Evolutionary conservation across 2,888 invertebrate species (phyloP), one percentile per base, ranked within the genome.

Genomic region (Folsomia manolachei): DNA sequence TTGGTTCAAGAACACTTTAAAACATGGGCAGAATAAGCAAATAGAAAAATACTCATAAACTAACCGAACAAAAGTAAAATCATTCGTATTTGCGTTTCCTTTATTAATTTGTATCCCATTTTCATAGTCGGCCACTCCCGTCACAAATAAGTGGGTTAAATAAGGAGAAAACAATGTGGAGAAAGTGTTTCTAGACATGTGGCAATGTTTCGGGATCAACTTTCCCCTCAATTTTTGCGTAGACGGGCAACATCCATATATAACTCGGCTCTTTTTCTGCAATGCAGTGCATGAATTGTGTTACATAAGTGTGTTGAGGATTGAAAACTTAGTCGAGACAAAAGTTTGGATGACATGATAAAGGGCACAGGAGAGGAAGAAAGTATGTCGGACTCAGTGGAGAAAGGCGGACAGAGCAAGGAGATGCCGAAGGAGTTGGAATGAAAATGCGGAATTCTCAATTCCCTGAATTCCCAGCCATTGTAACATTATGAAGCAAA

Each of bases 1-100:
- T 63, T 63, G 63, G 26, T n/a, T 63, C n/a, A 27, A 27, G 63
- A 25, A 27, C 63, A 27, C 27, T 63, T 63, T 27, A 56, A 19
- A 56, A 56, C 56, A 56, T 56, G 7, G 56, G 56, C 56, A 56
- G n/a, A 14, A 56, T 14, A 4, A 56, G n/a, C 56, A 56, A 56
- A 4, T 56, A 14, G n/a, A n/a, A n/a, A n/a, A n/a, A n/a, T n/a
- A n/a, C n/a, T n/a, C n/a, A n/a, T n/a, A n/a, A n/a, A n/a, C n/a
- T n/a, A n/a, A n/a, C n/a, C n/a, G n/a, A n/a, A n/a, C n/a, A n/a
- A n/a, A n/a, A n/a, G n/a, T n/a, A n/a, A n/a, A n/a, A n/a, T n/a
- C n/a, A n/a, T n/a, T n/a, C n/a, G n/a, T n/a, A n/a, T n/a, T n/a
- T n/a, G n/a, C n/a, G n/a, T n/a, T n/a, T n/a, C n/a, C n/a, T n/a